Conservation (phyloP, 1,140 invertebrate species). For the Drosophila ercepeae region DNA sequence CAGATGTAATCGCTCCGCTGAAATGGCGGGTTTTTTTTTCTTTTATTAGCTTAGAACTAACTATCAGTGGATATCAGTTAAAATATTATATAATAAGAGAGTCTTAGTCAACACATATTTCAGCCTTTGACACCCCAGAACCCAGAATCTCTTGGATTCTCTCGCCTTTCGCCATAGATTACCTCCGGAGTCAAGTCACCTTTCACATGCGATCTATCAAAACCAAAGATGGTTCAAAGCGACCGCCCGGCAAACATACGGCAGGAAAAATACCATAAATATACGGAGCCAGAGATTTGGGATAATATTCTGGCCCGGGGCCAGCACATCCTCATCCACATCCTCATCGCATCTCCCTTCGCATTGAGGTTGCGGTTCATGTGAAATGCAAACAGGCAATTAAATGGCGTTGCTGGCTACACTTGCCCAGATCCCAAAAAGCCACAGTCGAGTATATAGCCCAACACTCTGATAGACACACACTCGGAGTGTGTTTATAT, state of each 20-base stretch:
- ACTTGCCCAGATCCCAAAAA: constrained; percentile 59
- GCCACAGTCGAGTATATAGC: constrained; percentile 14
- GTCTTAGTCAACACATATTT: constrained; percentile 1
- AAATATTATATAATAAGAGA: too few species aligned
- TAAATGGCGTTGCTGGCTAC: constrained; percentile 78
- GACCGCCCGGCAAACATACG: constrained; percentile 49
- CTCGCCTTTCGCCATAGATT: constrained; percentile 45
- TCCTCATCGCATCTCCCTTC: neutral
- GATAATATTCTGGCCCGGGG: constrained; percentile 42
- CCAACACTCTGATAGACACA: neutral
- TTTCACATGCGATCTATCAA: constrained; percentile 58
- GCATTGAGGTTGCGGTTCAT: constrained; percentile 50
- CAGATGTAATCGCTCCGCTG: constrained; percentile 25
- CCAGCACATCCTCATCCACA: constrained; percentile 34
- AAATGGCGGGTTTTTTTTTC: neutral
- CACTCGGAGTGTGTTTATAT: constrained; percentile 13
- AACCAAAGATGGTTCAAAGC: constrained; percentile 55
- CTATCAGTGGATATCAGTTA: constrained; percentile 25
- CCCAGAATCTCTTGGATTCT: constrained; percentile 10
- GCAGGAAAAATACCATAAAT: constrained; percentile 58
- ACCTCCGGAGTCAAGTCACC: constrained; percentile 36
- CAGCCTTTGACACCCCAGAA: constrained; percentile 1
- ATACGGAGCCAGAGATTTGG: constrained; percentile 40
- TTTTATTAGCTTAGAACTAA: constrained; percentile 16
- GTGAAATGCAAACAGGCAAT: constrained; percentile 81